Percentiles rank a stretch among this genome's conserved stretches.
Conservation (phyloP, 2,113 vertebrate genomes). For the Edolisoma coerulescens region DNA sequence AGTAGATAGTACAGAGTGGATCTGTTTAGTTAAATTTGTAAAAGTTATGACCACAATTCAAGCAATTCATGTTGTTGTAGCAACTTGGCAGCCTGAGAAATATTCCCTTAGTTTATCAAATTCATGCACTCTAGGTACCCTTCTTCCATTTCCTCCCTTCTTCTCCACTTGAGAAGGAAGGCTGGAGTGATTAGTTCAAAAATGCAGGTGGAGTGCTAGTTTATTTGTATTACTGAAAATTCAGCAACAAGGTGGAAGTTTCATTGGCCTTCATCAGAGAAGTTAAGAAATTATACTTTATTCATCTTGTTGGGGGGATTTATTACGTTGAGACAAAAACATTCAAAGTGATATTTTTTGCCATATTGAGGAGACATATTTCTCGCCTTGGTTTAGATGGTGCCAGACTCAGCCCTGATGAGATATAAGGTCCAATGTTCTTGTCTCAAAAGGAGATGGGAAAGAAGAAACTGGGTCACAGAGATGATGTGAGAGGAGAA, state of each 20-base stretch:
- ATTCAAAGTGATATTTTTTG: neutral
- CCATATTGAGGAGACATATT: neutral
- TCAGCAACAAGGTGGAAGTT: neutral
- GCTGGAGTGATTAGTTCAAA: neutral
- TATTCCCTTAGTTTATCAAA: neutral
- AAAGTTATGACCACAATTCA: neutral
- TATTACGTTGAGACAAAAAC: neutral
- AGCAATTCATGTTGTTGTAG: neutral
- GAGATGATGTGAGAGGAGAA: neutral
- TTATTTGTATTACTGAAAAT: neutral
- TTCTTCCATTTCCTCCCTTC: neutral
- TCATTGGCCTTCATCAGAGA: neutral
- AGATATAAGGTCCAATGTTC: neutral
- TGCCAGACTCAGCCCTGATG: neutral
- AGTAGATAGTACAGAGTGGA: too few species aligned
- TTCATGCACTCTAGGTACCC: rapidly evolving
- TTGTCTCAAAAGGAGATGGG: neutral
- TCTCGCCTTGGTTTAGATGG: neutral
- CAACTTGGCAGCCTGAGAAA: neutral
- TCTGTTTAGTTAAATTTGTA: neutral
- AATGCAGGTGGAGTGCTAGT: neutral
- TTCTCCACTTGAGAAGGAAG: neutral
- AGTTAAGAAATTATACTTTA: neutral
- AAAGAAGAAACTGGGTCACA: neutral
- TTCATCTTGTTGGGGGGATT: neutral